Evolutionary conservation across 2,797 vertebrate genomes (phyloP).

Genomic region (Phalloptychus januarius): DNA sequence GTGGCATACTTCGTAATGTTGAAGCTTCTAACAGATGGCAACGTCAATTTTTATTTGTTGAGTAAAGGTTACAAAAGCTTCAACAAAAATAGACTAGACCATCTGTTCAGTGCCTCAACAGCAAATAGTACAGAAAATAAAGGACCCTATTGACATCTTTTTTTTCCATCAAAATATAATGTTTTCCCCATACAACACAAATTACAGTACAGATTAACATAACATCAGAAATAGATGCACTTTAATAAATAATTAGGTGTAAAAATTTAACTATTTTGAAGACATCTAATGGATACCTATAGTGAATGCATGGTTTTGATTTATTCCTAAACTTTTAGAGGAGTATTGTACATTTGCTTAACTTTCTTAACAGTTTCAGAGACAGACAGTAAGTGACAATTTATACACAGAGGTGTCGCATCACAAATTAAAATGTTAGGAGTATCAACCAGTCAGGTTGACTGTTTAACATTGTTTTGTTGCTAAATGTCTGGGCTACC

Average conservation of each 20-base stretch:
- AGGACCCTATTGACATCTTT: background rate
- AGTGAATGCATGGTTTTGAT: background rate
- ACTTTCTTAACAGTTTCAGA: background rate
- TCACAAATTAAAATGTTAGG: background rate
- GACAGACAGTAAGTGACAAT: background rate
- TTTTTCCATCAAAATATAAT: background rate
- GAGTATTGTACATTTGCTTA: background rate
- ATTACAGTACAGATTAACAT: background rate
- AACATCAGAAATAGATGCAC: background rate
- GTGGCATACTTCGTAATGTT: slow-evolving; percentile 12
- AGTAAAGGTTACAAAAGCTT: slow-evolving; percentile 59
- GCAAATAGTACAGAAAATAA: slow-evolving; percentile 9
- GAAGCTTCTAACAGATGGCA: slow-evolving; percentile 49
- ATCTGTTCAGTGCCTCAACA: slow-evolving; percentile 53
- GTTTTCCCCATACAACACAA: background rate
- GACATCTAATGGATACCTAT: background rate
- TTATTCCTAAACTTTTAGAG: background rate
- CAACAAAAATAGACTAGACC: slow-evolving; percentile 52
- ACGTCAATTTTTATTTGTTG: slow-evolving; percentile 54
- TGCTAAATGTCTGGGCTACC: background rate
- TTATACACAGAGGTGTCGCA: background rate
- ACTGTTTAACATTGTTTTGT: background rate
- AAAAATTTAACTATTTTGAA: background rate
- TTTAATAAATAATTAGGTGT: background rate
- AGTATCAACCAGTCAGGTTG: background rate